Evolutionary conservation across 2,888 invertebrate species (phyloP), one percentile per base, ranked within the genome.

Genomic region (Netelia inedita): DNA sequence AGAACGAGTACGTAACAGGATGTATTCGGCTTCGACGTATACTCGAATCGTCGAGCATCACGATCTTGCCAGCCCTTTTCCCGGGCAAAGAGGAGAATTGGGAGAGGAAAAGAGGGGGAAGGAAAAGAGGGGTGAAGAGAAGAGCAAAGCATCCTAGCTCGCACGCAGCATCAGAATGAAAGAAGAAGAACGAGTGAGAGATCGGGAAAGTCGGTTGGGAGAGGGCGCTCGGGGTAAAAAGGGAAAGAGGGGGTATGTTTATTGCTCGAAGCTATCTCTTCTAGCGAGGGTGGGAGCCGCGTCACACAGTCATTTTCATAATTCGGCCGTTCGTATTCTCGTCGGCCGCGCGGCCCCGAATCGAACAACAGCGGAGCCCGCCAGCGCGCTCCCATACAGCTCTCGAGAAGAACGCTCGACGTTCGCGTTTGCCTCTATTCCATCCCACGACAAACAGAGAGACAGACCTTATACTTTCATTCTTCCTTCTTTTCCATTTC

Each of bases 261-360:
- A 93, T 93, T 92, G 92, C 93, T 91, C 88, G 89, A 89, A 93
- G 93, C 93, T 93, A 93, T 93, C 93, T 93, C 92, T 90, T 90
- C 90, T 88, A 87, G 90, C 88, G 90, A 91, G 93, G 93, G 92
- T 92, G 92, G 92, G 88, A 91, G 92, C 91, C 93, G 94, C 94
- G 94, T 94, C 94, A 94, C 94, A 93, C 94, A 91, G 92, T 94
- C 94, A 95, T 95, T 95, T 95, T 95, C 95, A 95, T 95, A 95
- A 95, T 95, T 95, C 94, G 94, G 94, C 94, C 94, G 94, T 95
- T 94, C 95, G 95, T 95, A 95, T 95, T 95, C 95, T 94, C 94
- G 92, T 91, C 92, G 92, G 91, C 91, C 93, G 92, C 94, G 94
- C 94, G 94, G 93, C 94, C 65, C 93, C 92, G 94, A 94, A 94